Base-by-base conservation (phyloP, 2,797 vertebrate genomes). In the Anabacerthia variegaticeps region DNA sequence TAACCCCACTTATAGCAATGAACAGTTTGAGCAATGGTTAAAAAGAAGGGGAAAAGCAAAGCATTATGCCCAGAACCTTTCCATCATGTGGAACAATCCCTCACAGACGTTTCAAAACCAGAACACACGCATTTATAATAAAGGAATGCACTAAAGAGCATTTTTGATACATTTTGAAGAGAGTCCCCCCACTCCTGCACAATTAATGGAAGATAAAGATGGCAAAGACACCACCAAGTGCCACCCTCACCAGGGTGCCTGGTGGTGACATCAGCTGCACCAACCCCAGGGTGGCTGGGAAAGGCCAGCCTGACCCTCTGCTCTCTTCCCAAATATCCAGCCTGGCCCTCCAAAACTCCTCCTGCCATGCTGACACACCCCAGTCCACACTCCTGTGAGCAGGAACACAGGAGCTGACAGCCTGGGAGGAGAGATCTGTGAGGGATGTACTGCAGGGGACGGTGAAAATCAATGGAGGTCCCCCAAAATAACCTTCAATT, bases 301-400 rank as follows among this genome's bases (percentile, higher is more conserved):
- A 34, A 51, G 37, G 34, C 63, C 73, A 27, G 55, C 59, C n/a
- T 0, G 0, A 16, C 21, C 12, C 32, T 18, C 39, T 5, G 39
- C 41, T 63, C 58, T 26, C 48, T 27, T 32, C 21, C 24, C 63
- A 44, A 7, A 68, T 3, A n/a, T 14, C 51, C 79, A 75, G 6
- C 66, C 74, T 30, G 43, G 26, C 19, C 36, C n/a, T 36, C 30
- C 52, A 9, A 5, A 88, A 10, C 43, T 28, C 51, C 69, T 71
- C 23, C 1, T 8, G 28, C 52, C 22, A 5, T 2, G 5, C 46
- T n/a, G 28, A 21, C 46, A 14, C 2, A 13, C 17, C 49, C 69
- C 2, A 0, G 3, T 9, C 34, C 20, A 8, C 37, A 14, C 14
- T 56, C 44, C 44, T 3, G 2, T 14, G 2, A 34, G 34, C 36